Conservation (phyloP, 2,797 vertebrate genomes). For the Spinus pinus region DNA sequence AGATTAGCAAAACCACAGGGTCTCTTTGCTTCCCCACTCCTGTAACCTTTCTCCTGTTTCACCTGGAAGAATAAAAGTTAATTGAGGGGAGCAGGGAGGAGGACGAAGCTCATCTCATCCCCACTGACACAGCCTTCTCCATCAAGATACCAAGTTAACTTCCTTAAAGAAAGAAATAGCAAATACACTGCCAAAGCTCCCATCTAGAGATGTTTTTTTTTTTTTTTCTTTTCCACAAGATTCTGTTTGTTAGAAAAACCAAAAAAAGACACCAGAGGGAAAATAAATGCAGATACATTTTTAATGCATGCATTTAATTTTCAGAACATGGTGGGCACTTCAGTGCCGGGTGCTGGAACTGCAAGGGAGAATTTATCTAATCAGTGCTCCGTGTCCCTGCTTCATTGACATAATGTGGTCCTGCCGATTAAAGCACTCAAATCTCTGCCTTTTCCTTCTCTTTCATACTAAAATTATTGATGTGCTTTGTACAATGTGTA, state of each 20-base stretch:
- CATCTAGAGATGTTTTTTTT: neutral
- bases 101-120: neutral
- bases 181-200: neutral
- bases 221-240: neutral
- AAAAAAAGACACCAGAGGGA: constrained; percentile 5
- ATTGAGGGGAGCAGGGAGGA: neutral
- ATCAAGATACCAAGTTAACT: neutral
- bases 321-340: constrained; percentile 35
- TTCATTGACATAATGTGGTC: constrained; percentile 40
- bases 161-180: neutral
- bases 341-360: neutral
- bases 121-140: neutral
- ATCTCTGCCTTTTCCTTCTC: constrained; percentile 13
- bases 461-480: constrained; percentile 54
- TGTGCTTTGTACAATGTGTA: constrained; percentile 52
- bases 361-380: constrained; percentile 24
- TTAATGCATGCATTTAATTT: constrained; percentile 54
- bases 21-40: neutral
- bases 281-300: constrained; percentile 46
- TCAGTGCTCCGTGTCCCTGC: neutral
- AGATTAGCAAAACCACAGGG: neutral
- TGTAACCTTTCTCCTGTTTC: neutral
- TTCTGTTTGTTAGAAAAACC: neutral
- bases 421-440: constrained; percentile 4
- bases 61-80: neutral